phyloP scores from a whole-genome alignment of 2,888 invertebrate species.

The Cartodere bifasciata region DNA sequence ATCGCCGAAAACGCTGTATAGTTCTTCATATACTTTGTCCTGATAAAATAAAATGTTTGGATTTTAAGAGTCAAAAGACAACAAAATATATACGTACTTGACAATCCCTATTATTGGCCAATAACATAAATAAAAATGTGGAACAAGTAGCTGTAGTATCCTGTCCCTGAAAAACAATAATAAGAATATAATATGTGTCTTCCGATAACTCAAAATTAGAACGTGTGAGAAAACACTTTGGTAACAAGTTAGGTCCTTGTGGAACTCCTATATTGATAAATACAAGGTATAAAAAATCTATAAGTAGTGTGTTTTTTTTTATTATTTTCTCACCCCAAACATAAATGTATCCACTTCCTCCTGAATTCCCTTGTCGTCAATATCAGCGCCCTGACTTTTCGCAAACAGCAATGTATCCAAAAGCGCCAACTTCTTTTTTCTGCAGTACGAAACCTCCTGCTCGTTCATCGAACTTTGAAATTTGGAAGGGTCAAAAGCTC shows the following conservation, averaged over 20 bases:
- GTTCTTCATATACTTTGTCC: conserved; percentile 16
- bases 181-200: too few species aligned
- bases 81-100: conserved; percentile 4
- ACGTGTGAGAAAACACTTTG: not conserved
- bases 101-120: conserved; percentile 4
- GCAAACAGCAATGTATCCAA: not conserved
- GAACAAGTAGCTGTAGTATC: conserved; percentile 1
- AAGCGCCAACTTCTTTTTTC: not conserved
- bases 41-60: too few species aligned
- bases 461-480: not conserved
- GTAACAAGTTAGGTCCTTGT: not conserved
- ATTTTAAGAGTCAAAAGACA: not conserved
- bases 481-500: not conserved
- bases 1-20: conserved; percentile 6
- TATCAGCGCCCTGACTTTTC: not conserved
- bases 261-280: not conserved
- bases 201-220: too few species aligned
- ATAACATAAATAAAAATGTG: conserved; percentile 3
- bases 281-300: not conserved
- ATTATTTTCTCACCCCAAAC: not conserved
- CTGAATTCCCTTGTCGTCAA: not conserved
- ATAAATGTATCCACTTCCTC: conserved; percentile 1
- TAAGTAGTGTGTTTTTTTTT: not conserved
- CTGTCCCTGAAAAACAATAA: conserved; percentile 6
- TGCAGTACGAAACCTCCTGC: not conserved